Evolutionary conservation across 2,113 vertebrate genomes (phyloP).

Genomic region (Panurus biarmicus): DNA sequence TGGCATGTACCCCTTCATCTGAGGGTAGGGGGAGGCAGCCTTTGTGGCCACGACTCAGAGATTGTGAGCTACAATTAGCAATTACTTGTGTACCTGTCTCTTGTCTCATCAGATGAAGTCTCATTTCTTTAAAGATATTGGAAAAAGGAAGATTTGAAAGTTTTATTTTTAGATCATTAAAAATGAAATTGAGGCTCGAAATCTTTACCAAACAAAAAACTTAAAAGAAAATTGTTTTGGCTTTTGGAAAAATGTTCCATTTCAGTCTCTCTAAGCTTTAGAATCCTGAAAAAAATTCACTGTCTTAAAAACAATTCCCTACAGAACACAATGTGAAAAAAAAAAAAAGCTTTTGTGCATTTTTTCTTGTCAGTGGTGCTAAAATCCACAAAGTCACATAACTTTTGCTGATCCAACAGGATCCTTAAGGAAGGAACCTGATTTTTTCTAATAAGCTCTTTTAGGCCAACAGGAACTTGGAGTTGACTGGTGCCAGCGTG

Average conservation of each 20-base stretch:
- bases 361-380: neutral
- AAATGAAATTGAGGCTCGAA: neutral
- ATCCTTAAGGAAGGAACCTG: neutral
- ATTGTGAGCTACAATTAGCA: neutral
- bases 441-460: neutral
- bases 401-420: neutral
- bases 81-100: fast-evolving
- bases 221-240: neutral
- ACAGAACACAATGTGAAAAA: neutral
- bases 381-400: neutral
- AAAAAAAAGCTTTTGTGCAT: neutral
- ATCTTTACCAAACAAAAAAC: neutral
- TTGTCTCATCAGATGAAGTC: neutral
- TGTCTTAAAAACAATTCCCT: neutral
- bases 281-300: neutral
- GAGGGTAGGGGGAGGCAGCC: neutral
- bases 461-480: neutral
- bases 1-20: neutral
- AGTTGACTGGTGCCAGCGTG: fast-evolving
- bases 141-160: neutral
- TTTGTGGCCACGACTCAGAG: neutral
- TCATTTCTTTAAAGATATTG: neutral
- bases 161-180: neutral
- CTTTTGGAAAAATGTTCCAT: neutral
- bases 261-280: neutral